A percentile compares a stretch with the other conserved stretches of the same genome.
Evolutionary conservation across 2,797 vertebrate species (phyloP).

Genomic region (Tauraco hartlaubi): DNA sequence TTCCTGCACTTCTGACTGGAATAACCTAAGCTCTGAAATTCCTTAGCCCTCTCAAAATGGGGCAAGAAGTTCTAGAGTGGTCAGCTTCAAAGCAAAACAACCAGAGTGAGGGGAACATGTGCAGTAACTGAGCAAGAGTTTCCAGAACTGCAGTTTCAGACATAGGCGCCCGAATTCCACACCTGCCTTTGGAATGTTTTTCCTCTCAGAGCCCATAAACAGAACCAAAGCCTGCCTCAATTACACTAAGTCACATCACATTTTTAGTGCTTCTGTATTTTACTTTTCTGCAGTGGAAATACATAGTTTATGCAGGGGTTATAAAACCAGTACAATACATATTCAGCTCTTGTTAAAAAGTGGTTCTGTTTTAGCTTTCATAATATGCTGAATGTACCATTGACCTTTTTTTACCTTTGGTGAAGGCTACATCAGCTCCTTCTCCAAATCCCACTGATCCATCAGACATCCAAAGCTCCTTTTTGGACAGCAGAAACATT

Average conservation of each 20-base stretch:
- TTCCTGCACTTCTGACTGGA: neutral
- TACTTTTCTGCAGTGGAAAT: neutral
- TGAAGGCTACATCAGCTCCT: conserved; percentile 84
- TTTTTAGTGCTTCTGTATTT: neutral
- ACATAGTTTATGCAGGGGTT: neutral
- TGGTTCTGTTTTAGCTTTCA: neutral
- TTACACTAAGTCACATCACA: neutral
- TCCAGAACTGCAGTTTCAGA: neutral
- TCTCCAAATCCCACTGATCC: conserved; percentile 89
- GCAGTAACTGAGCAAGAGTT: neutral
- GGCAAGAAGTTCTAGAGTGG: neutral
- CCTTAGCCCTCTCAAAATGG: neutral
- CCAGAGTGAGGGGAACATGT: neutral
- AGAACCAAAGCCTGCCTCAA: neutral
- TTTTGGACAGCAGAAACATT: conserved; percentile 89
- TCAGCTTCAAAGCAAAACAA: neutral
- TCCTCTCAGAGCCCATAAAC: neutral
- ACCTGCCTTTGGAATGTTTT: neutral
- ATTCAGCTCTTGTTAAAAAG: neutral
- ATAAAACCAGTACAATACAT: neutral
- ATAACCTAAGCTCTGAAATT: neutral
- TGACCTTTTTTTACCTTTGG: conserved; percentile 79
- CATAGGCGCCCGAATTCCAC: neutral
- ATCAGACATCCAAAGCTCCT: conserved; percentile 87
- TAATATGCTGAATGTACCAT: neutral